Evolutionary conservation across 2,113 vertebrate genomes (phyloP).

Genomic region (Odontophorus gujanensis): DNA sequence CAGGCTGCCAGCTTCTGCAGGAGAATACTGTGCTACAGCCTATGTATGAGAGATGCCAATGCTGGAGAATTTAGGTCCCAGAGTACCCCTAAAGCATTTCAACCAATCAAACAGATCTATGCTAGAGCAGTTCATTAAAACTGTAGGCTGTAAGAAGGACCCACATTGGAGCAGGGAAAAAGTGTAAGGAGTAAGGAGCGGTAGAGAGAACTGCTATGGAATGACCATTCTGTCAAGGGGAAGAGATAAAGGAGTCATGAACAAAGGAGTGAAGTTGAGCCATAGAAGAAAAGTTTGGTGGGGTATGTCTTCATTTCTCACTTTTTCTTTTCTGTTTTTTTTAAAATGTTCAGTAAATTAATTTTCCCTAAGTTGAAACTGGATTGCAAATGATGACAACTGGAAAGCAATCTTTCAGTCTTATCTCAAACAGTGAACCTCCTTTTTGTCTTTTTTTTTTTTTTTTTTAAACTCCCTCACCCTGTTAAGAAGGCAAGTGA

Average conservation of each 20-base stretch:
- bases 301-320: background rate
- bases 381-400: background rate
- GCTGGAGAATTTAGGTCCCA: background rate
- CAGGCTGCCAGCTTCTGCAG: too few relatives aligned
- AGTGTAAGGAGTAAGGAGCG: background rate
- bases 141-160: background rate
- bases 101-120: background rate
- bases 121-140: background rate
- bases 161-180: background rate
- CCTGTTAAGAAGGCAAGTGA: background rate
- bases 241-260: background rate
- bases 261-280: background rate
- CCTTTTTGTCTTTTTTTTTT: background rate
- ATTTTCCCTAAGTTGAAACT: background rate
- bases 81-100: background rate
- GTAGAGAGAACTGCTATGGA: background rate
- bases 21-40: background rate
- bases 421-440: background rate
- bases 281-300: background rate
- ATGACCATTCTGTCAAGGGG: background rate
- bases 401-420: background rate
- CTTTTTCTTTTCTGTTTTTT: too few relatives aligned
- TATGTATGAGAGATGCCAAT: background rate
- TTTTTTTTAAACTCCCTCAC: background rate
- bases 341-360: background rate